Percentiles rank a stretch among this genome's conserved stretches.
phyloP scores from a whole-genome alignment of 2,888 invertebrate genomes.

The Tachina grossa region DNA sequence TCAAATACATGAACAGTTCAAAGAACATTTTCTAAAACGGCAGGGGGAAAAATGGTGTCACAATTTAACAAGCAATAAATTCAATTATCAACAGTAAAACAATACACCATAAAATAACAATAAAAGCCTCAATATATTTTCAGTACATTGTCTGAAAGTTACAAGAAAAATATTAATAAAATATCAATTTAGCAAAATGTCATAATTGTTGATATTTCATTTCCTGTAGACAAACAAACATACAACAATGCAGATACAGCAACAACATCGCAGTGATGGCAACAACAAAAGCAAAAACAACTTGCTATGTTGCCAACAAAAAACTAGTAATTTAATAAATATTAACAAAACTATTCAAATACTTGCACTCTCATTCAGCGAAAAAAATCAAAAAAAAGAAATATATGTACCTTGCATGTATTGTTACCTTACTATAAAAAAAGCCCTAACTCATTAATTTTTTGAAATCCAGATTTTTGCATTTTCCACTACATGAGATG shows the following conservation, averaged over 20 bases:
- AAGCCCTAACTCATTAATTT: too few relatives aligned
- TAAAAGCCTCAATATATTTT: slow-evolving; percentile 55
- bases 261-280: slow-evolving; percentile 17
- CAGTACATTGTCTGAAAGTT: slow-evolving; percentile 49
- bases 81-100: slow-evolving; percentile 25
- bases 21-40: neutral
- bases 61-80: slow-evolving; percentile 23
- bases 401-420: neutral
- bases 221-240: slow-evolving; percentile 62
- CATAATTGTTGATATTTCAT: slow-evolving; percentile 68
- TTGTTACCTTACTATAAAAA: neutral
- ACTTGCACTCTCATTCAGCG: slow-evolving; percentile 17
- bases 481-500: too few relatives aligned
- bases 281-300: neutral
- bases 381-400: slow-evolving; percentile 30
- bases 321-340: slow-evolving; percentile 44
- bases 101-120: slow-evolving; percentile 22
- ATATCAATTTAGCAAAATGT: slow-evolving; percentile 69
- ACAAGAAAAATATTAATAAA: slow-evolving; percentile 61
- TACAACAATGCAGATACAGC: neutral
- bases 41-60: neutral
- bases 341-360: slow-evolving; percentile 54
- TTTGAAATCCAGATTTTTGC: too few relatives aligned
- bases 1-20: too few relatives aligned
- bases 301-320: slow-evolving; percentile 40